phyloP scores from a whole-genome alignment of 2,113 vertebrate genomes.

The Syngnathus typhle region DNA sequence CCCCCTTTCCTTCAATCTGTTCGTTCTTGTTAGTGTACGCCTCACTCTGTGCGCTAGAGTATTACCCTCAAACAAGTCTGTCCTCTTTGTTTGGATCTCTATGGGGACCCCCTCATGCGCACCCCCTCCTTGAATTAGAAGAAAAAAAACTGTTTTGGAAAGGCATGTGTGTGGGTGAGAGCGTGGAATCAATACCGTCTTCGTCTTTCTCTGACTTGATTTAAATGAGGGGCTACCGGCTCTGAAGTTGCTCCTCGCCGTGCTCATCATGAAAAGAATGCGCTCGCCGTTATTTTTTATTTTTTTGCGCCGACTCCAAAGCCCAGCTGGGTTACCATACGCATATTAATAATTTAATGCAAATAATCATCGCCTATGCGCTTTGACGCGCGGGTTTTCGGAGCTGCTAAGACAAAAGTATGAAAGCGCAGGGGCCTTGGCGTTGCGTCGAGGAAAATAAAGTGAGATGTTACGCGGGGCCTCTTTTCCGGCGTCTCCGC shows the following conservation, averaged over 20 bases:
- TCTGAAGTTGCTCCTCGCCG: conserved; percentile 69
- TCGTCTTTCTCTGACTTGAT: conserved; percentile 67
- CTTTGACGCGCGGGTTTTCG: conserved; percentile 61
- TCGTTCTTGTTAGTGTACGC: conserved; percentile 63
- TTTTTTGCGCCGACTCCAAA: conserved; percentile 60
- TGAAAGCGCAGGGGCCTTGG: conserved; percentile 54
- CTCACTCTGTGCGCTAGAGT: conserved; percentile 57
- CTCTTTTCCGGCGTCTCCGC: conserved; percentile 54
- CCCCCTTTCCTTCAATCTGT: conserved; percentile 36
- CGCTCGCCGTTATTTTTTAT: conserved; percentile 29
- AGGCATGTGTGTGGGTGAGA: conserved; percentile 52
- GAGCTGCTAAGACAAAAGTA: conserved; percentile 71
- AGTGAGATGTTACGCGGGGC: conserved; percentile 63
- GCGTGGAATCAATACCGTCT: conserved; percentile 68
- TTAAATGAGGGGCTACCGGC: conserved; percentile 70
- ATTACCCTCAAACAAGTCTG: conserved; percentile 71
- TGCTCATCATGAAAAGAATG: conserved; percentile 71
- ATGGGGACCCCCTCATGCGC: conserved; percentile 43
- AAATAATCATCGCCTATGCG: conserved; percentile 72
- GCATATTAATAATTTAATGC: conserved; percentile 72
- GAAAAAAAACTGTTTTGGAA: conserved; percentile 61
- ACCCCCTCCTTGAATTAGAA: conserved; percentile 23
- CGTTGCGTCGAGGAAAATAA: conserved; percentile 64
- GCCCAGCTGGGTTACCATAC: conserved; percentile 65
- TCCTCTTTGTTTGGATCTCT: conserved; percentile 72